A percentile compares a stretch with the other conserved stretches of the same genome.
phyloP scores from a whole-genome alignment of 2,888 invertebrate species.

The Penaeus monodon region DNA sequence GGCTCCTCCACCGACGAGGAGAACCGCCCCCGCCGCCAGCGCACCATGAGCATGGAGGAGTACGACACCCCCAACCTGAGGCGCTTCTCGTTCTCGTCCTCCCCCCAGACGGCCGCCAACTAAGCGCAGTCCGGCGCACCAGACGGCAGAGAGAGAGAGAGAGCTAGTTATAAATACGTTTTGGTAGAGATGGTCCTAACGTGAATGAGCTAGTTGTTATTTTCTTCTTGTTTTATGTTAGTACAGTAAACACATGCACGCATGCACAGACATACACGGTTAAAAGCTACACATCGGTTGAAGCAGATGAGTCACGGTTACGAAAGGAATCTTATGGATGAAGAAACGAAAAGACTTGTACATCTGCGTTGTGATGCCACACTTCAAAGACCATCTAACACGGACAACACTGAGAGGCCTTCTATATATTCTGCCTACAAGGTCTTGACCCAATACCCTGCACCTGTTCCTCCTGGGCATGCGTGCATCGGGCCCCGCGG shows the following conservation, averaged over 20 bases:
- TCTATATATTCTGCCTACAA: background rate
- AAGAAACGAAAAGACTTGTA: background rate
- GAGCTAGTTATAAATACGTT: constrained; percentile 5
- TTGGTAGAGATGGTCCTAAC: too few species aligned
- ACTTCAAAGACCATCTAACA: constrained; percentile 25
- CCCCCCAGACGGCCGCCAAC: constrained; percentile 61
- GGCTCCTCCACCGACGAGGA: constrained; percentile 73
- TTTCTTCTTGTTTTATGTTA: background rate
- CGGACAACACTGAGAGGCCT: constrained; percentile 35
- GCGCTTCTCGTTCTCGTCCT: constrained; percentile 77
- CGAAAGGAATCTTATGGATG: background rate
- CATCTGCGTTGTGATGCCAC: constrained; percentile 21
- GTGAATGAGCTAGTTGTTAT: background rate
- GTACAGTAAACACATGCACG: background rate
- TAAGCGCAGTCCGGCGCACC: constrained; percentile 21
- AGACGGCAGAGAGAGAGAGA: background rate
- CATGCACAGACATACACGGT: background rate
- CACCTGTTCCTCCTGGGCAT: too few species aligned
- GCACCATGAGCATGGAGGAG: constrained; percentile 85
- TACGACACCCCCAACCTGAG: constrained; percentile 85
- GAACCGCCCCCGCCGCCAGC: constrained; percentile 72
- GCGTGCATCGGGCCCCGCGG: too few species aligned
- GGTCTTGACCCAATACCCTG: too few species aligned
- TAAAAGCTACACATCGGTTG: too few species aligned
- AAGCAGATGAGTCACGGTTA: too few species aligned